Evolutionary conservation across 1,140 invertebrate genomes (phyloP), one percentile per base, ranked within the genome.

Genomic region (Nasonia longicornis): DNA sequence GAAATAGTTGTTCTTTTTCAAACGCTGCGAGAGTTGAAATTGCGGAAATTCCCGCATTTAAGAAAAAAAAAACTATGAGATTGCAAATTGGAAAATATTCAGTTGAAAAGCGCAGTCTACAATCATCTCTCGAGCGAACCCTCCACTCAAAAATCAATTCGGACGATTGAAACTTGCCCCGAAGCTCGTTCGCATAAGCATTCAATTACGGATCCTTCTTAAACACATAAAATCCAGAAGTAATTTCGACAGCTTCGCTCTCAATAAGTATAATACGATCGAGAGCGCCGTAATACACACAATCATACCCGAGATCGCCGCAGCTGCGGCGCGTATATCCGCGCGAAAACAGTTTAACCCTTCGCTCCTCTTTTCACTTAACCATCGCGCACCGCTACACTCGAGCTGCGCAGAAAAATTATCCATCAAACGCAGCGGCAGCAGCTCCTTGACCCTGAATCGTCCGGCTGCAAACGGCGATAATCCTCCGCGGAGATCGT

Each of bases 401-500:
- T 16, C 45, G 45, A 48, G 20, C 52, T 26, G 26, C 20, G 64
- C 64, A 31, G 22, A 35, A 77, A 81, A 77, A 73, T 70, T 48
- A 26, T 77, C 38, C 52, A 20, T 66, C 35, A 48, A 72, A 16
- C 22, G 35, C 20, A n/a, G 58, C 14, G 42, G 22, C 31, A 35
- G 31, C 20, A 73, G 58, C 45, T 73, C 64, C 58, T 45, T 52
- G 74, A 31, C 71, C 22, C 16, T 35, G 38, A 48, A 67, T 52
- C 16, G 31, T 2, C 2, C 63, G 2, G 11, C 29, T 26, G 67
- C 45, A 45, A 73, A 79, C 64, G 78, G 12, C 70, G 79, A 80
- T 80, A 80, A 80, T 80, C 22, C 72, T 7, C 22, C 64, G 38
- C 72, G 20, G 20, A 22, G 20, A 75, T 58, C 72, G 69, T 80